A percentile compares a stretch with the other conserved stretches of the same genome.
Evolutionary conservation across 1,140 invertebrate species (phyloP).

Genomic region (Macrotrachela quadricornifera): DNA sequence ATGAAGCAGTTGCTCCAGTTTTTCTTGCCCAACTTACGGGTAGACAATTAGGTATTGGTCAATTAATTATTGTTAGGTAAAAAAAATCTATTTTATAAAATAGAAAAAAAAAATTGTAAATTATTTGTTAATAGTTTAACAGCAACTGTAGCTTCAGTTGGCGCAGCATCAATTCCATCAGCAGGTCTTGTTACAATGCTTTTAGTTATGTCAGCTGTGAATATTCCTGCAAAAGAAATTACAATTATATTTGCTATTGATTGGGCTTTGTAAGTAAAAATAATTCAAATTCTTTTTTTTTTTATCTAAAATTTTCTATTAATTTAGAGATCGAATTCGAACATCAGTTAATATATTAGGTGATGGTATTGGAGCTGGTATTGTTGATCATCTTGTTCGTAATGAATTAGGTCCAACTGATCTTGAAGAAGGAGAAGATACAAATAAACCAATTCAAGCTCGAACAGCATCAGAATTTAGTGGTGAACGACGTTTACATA

Average conservation of each 20-base stretch:
- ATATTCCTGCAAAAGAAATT: slow-evolving; percentile 10
- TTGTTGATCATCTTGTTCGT: slow-evolving; percentile 32
- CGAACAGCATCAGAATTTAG: too few relatives aligned
- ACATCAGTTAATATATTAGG: slow-evolving; percentile 41
- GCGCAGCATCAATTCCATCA: slow-evolving; percentile 8
- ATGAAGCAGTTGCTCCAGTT: slow-evolving; percentile 41
- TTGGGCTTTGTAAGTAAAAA: slow-evolving; percentile 7
- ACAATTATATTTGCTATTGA: slow-evolving; percentile 10
- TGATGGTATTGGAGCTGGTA: slow-evolving; percentile 38
- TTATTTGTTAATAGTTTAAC: slow-evolving; percentile 2
- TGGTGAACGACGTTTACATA: too few relatives aligned
- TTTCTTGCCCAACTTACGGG: slow-evolving; percentile 49
- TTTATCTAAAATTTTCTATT: background rate
- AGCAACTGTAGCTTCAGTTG: slow-evolving; percentile 9
- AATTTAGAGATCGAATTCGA: slow-evolving; percentile 36
- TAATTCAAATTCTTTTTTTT: background rate
- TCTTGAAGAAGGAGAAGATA: too few relatives aligned
- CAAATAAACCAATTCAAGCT: too few relatives aligned
- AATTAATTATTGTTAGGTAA: slow-evolving; percentile 57
- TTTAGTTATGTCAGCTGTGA: slow-evolving; percentile 10
- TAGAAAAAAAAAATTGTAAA: background rate
- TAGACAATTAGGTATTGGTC: slow-evolving; percentile 33
- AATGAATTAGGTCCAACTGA: background rate
- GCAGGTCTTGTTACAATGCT: slow-evolving; percentile 12
- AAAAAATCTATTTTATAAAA: background rate